These are phyloP conservation scores for Pipistrellus nathusii DNA, from an alignment of 2,797 vertebrate genomes.

Conservation along the genomic window DNA sequence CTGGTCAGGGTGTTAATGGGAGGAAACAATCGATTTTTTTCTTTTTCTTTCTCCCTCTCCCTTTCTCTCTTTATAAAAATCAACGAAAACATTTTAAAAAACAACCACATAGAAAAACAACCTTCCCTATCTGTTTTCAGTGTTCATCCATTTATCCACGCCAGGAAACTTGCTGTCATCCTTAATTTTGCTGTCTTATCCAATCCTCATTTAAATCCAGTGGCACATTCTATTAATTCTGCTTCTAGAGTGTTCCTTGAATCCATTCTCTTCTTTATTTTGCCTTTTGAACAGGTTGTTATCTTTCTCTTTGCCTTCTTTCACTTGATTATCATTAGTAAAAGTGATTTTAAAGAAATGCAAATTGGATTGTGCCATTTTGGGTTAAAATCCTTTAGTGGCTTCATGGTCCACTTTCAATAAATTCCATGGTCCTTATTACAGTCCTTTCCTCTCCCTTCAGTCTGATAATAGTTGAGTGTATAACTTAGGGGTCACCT, in stretches of 20 bases:
- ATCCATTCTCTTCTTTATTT: not conserved
- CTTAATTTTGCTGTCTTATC: not conserved
- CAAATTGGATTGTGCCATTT: not conserved
- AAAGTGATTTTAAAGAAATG: conserved; percentile 8
- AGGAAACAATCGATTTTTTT: not conserved
- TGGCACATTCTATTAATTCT: conserved; percentile 8
- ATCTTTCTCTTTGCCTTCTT: not conserved
- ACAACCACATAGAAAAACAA: not conserved
- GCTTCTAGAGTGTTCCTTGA: conserved; percentile 18
- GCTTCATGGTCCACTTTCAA: not conserved
- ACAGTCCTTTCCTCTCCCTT: not conserved
- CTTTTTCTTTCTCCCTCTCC: not conserved
- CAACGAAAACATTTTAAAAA: not conserved
- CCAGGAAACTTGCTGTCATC: not conserved
- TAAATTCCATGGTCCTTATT: not conserved
- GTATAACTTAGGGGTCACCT: not conserved
- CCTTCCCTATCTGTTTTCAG: not conserved
- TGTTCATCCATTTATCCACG: not conserved
- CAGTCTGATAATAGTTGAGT: not conserved
- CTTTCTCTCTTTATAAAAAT: not conserved
- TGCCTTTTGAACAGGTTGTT: not conserved
- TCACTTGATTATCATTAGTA: conserved; percentile 15
- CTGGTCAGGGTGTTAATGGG: not conserved
- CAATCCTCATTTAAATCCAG: not conserved
- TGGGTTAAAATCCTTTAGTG: conserved; percentile 38